Evolutionary conservation across 2,888 invertebrate species (phyloP).

Genomic region (Ectemnius lituratus): DNA sequence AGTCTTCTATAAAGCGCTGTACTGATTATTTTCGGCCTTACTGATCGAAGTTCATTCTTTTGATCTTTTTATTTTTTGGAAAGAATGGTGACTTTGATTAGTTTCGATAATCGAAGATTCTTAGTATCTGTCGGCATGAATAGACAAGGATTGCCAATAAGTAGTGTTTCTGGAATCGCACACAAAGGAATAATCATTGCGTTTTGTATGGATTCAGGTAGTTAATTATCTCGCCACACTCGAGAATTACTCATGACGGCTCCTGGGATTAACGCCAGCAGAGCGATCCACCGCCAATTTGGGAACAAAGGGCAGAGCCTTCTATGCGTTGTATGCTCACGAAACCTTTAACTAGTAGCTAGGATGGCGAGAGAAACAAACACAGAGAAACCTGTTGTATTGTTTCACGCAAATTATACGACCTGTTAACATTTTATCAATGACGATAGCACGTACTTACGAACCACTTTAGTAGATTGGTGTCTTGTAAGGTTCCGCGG

Average conservation of each 20-base stretch:
- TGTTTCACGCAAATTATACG: not conserved
- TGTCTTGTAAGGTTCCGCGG: too few relatives aligned
- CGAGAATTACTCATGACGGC: not conserved
- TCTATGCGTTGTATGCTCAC: not conserved
- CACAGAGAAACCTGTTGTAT: not conserved
- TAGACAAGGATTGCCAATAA: too few relatives aligned
- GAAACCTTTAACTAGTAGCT: not conserved
- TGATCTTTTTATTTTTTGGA: too few relatives aligned
- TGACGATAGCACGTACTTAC: too few relatives aligned
- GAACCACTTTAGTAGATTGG: too few relatives aligned
- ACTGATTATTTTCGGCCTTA: slow-evolving; percentile 32
- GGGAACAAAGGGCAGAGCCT: slow-evolving; percentile 1
- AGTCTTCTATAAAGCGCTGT: slow-evolving; percentile 34
- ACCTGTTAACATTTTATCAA: too few relatives aligned
- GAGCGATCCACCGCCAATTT: not conserved
- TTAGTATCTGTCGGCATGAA: too few relatives aligned
- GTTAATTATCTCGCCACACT: slow-evolving; percentile 1
- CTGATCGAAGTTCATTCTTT: too few relatives aligned
- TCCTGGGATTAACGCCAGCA: not conserved
- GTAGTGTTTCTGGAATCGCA: too few relatives aligned
- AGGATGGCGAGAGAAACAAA: not conserved
- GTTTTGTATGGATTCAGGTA: not conserved
- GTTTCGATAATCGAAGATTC: too few relatives aligned
- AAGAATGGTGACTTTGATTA: too few relatives aligned
- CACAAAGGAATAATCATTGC: not conserved